Conservation (phyloP, 1,140 invertebrate genomes). For the Drosophila tristis region DNA sequence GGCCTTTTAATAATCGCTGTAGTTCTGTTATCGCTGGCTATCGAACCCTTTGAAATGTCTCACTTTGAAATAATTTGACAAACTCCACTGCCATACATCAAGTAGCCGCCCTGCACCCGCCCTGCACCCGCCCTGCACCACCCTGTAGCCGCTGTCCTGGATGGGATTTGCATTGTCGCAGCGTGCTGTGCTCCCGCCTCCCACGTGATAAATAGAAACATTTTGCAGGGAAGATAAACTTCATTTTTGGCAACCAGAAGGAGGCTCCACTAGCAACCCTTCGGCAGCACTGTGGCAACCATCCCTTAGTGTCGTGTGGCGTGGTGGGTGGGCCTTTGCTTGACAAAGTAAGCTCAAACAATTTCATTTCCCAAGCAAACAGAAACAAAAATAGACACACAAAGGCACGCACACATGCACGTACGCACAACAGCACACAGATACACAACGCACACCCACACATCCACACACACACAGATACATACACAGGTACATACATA, state of each 20-base stretch:
- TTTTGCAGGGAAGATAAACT: constrained; percentile 53
- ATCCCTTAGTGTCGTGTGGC: neutral
- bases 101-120: no score
- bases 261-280: constrained; percentile 10
- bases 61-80: neutral
- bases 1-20: no score
- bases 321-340: neutral
- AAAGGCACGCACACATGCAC: constrained; percentile 13
- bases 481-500: constrained; percentile 9
- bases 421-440: constrained; percentile 16
- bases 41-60: no score
- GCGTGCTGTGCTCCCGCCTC: constrained; percentile 11
- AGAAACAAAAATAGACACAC: constrained; percentile 12
- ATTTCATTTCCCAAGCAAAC: constrained; percentile 61
- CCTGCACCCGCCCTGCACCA: no score
- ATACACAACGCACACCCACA: constrained; percentile 9
- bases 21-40: no score
- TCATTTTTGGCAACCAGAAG: constrained; percentile 28
- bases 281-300: constrained; percentile 1
- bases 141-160: neutral
- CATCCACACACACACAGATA: no score
- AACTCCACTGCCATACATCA: no score
- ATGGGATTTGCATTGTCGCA: constrained; percentile 22
- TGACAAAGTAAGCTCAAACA: constrained; percentile 67
- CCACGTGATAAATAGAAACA: constrained; percentile 64